Evolutionary conservation across 2,113 vertebrate species (phyloP).

Genomic region (Sialia sialis): DNA sequence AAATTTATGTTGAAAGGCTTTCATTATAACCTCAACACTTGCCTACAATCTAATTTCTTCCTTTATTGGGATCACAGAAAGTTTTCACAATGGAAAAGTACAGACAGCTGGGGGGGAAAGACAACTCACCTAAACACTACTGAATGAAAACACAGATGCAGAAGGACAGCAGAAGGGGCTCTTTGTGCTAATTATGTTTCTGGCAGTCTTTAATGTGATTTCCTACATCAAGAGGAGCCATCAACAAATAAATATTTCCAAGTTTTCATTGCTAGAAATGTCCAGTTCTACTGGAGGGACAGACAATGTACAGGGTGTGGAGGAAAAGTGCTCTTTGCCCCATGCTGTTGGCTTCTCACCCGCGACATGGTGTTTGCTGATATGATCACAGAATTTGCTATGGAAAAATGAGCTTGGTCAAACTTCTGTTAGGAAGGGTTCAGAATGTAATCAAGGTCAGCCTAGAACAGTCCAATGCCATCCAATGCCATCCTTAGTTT

Average conservation of each 20-base stretch:
- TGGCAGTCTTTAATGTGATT: not conserved
- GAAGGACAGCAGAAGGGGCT: not conserved
- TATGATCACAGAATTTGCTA: not conserved
- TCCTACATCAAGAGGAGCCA: not conserved
- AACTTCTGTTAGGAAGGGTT: not conserved
- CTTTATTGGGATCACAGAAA: not conserved
- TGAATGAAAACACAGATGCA: not conserved
- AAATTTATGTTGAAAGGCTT: not conserved
- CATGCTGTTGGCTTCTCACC: not conserved
- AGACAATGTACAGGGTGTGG: fast-evolving
- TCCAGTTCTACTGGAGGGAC: not conserved
- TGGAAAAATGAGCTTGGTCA: not conserved
- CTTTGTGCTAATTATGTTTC: not conserved
- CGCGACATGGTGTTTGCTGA: not conserved
- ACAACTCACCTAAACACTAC: not conserved
- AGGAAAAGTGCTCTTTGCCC: not conserved
- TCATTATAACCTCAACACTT: not conserved
- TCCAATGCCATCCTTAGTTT: not conserved
- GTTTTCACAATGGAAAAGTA: not conserved
- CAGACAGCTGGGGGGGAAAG: not conserved
- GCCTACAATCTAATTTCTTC: not conserved
- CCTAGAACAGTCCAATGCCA: not conserved
- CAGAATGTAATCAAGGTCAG: not conserved
- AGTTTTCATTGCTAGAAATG: not conserved
- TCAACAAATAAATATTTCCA: not conserved